Percentiles rank a stretch among this genome's conserved stretches.
These are phyloP conservation scores for Catocala nupta DNA, from an alignment of 2,888 invertebrate genomes.

Conservation along the genomic window DNA sequence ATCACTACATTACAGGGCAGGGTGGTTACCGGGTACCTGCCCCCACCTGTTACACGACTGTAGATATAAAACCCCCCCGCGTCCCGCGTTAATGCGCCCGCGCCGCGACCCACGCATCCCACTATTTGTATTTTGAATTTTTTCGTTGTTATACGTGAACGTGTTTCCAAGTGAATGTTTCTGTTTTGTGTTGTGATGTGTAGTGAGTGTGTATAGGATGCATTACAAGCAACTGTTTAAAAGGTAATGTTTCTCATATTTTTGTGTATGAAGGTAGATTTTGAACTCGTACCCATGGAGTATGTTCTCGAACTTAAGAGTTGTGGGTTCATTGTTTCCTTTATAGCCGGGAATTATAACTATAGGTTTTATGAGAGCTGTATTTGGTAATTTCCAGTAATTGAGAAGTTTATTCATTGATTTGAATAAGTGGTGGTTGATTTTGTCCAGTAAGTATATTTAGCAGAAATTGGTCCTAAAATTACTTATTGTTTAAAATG, in stretches of 20 bases:
- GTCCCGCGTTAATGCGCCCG: slow-evolving; percentile 54
- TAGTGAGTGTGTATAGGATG: slow-evolving; percentile 70
- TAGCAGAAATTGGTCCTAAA: too few species aligned
- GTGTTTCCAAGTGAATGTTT: slow-evolving; percentile 53
- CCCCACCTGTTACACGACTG: slow-evolving; percentile 43
- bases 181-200: slow-evolving; percentile 64
- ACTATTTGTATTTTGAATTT: slow-evolving; percentile 70
- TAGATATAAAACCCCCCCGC: slow-evolving; percentile 36
- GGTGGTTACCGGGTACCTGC: slow-evolving; percentile 43
- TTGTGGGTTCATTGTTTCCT: too few species aligned
- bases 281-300: too few species aligned
- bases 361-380: too few species aligned
- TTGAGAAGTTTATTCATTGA: too few species aligned
- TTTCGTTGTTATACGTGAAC: slow-evolving; percentile 64
- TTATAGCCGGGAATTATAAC: too few species aligned
- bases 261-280: slow-evolving; percentile 5
- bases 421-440: too few species aligned
- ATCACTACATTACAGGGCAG: slow-evolving; percentile 12
- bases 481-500: too few species aligned
- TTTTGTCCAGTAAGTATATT: too few species aligned
- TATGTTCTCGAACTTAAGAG: too few species aligned
- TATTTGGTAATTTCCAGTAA: too few species aligned
- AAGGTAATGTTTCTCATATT: slow-evolving; percentile 65
- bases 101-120: slow-evolving; percentile 61
- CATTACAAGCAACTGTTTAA: slow-evolving; percentile 83